Evolutionary conservation across 2,113 vertebrate species (phyloP).

Genomic region (Ivindomyrus marchei): DNA sequence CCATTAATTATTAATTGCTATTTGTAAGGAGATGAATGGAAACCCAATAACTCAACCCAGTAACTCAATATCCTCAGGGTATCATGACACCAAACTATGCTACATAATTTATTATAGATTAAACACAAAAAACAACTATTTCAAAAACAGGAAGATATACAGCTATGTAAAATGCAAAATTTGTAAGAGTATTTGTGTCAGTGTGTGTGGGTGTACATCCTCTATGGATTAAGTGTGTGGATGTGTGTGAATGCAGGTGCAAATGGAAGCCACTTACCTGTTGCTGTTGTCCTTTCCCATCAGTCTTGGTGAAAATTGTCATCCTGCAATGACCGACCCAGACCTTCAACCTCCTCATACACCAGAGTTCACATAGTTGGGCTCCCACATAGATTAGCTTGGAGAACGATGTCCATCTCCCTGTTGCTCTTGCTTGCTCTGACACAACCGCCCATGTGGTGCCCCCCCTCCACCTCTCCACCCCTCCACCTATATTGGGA

Average conservation of each 20-base stretch:
- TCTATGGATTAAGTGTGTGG: background rate
- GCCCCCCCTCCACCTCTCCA: background rate
- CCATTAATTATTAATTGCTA: conserved; percentile 15
- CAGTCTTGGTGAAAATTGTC: background rate
- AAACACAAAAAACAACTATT: background rate
- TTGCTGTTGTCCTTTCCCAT: background rate
- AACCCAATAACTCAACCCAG: background rate
- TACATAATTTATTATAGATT: background rate
- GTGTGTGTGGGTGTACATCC: background rate
- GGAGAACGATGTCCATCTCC: background rate
- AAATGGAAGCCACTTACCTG: conserved; percentile 1
- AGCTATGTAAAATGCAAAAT: background rate
- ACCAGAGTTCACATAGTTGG: background rate
- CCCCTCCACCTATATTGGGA: background rate
- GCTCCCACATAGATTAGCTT: background rate
- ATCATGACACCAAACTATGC: background rate
- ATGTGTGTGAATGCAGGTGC: background rate
- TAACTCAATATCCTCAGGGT: conserved; percentile 3
- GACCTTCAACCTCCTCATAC: background rate
- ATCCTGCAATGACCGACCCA: background rate
- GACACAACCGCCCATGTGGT: background rate
- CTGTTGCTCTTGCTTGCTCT: background rate
- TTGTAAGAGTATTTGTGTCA: background rate
- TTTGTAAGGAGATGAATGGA: background rate
- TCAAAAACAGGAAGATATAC: background rate